Evolutionary conservation across 1,140 invertebrate species (phyloP).

Genomic region (Marisa cornuarietis): DNA sequence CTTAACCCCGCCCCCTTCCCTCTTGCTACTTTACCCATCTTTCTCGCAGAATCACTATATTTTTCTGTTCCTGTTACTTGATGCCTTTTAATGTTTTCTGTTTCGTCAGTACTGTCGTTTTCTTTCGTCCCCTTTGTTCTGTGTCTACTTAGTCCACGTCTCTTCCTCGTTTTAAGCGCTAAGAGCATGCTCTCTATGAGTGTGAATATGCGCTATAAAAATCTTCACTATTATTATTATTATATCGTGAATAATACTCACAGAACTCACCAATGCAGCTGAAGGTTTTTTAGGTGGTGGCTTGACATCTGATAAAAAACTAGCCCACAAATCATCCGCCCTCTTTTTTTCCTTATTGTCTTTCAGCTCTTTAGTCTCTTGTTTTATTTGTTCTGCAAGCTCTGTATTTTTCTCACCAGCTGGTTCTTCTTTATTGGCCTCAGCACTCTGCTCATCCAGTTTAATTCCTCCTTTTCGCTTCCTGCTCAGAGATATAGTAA

Average conservation of each 20-base stretch:
- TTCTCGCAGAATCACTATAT: too few species aligned
- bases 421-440: slow-evolving; percentile 28
- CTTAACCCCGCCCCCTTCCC: too few species aligned
- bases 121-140: too few species aligned
- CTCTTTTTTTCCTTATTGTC: slow-evolving; percentile 55
- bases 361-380: slow-evolving; percentile 43
- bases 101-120: too few species aligned
- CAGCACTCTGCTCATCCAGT: slow-evolving; percentile 37
- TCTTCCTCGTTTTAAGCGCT: too few species aligned
- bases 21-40: too few species aligned
- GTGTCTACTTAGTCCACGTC: too few species aligned
- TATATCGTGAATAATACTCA: neutral
- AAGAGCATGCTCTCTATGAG: too few species aligned
- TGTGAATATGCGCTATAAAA: too few species aligned
- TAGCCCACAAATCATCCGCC: slow-evolving; percentile 60
- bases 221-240: too few species aligned
- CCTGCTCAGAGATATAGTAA: slow-evolving; percentile 29
- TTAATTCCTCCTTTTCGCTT: slow-evolving; percentile 55
- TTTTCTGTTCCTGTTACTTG: too few species aligned
- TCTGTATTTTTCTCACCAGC: slow-evolving; percentile 38
- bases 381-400: slow-evolving; percentile 40
- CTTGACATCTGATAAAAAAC: slow-evolving; percentile 60
- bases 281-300: slow-evolving; percentile 35
- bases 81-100: too few species aligned
- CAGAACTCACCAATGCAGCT: neutral